These are phyloP conservation scores for Poeciliopsis occidentalis DNA, from an alignment of 2,113 vertebrate genomes.

Conservation along the genomic window DNA sequence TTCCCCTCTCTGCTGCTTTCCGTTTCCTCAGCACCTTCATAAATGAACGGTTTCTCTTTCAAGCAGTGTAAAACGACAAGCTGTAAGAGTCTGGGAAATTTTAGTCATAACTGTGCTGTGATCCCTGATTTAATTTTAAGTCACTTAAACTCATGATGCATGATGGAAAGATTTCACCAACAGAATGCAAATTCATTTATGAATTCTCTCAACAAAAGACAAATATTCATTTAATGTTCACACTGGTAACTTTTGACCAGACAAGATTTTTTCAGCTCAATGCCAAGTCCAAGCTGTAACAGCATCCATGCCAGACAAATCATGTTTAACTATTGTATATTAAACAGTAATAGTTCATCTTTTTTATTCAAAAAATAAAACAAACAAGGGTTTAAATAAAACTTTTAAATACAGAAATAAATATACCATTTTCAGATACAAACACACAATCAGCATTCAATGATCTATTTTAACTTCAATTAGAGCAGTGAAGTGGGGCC, in stretches of 20 bases:
- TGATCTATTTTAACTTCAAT: not conserved
- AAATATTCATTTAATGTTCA: no score
- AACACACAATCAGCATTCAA: not conserved
- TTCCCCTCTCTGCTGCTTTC: conserved; percentile 3
- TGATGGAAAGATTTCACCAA: conserved; percentile 5
- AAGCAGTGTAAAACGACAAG: conserved; percentile 41
- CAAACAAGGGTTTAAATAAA: not conserved
- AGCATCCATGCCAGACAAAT: no score
- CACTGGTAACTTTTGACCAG: no score
- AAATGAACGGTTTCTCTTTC: conserved; percentile 32
- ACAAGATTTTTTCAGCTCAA: no score
- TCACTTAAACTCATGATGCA: conserved; percentile 57
- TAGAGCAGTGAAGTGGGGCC: not conserved
- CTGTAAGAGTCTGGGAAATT: conserved; percentile 35
- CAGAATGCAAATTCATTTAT: no score
- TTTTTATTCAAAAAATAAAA: not conserved
- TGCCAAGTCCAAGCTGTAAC: no score
- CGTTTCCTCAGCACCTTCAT: not conserved
- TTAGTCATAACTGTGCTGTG: conserved; percentile 24
- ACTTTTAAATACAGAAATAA: not conserved
- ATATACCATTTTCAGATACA: not conserved
- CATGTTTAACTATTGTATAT: no score
- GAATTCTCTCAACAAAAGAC: no score
- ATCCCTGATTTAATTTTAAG: conserved; percentile 46
- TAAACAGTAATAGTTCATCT: no score